Conservation (phyloP, 1,140 invertebrate species). For the Ceratina japonica region DNA sequence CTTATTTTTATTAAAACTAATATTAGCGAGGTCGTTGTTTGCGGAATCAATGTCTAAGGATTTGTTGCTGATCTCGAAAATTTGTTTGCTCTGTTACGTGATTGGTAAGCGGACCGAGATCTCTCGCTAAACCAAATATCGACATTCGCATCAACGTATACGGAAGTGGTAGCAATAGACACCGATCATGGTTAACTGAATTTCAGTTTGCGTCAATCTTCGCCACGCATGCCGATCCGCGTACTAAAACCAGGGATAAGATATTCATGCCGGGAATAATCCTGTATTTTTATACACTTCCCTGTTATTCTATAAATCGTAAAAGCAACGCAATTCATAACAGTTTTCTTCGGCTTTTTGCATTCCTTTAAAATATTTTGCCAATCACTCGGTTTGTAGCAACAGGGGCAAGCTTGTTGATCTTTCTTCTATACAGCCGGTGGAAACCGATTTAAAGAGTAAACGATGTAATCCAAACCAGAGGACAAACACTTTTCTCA, state of each 20-base stretch:
- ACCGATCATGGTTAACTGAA: conserved; percentile 46
- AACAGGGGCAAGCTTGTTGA: background rate
- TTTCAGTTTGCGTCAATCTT: conserved; percentile 37
- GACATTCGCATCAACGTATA: background rate
- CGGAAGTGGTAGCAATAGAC: background rate
- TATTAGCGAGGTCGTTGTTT: too few species aligned
- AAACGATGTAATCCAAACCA: conserved; percentile 4
- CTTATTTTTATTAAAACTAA: background rate
- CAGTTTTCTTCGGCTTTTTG: too few species aligned
- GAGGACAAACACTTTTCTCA: conserved; percentile 9
- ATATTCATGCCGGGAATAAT: too few species aligned
- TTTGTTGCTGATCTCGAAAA: background rate
- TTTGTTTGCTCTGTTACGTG: background rate
- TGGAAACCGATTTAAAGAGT: background rate
- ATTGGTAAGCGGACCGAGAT: background rate
- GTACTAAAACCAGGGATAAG: background rate
- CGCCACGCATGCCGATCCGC: background rate
- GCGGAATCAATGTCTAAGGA: background rate
- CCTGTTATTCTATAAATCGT: too few species aligned
- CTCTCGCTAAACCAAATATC: background rate
- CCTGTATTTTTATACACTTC: too few species aligned
- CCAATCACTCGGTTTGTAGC: background rate
- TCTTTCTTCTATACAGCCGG: background rate
- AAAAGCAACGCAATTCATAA: too few species aligned
- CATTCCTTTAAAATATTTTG: background rate